These are phyloP conservation scores for Gadus macrocephalus DNA, from an alignment of 2,113 vertebrate species.

Conservation along the genomic window DNA sequence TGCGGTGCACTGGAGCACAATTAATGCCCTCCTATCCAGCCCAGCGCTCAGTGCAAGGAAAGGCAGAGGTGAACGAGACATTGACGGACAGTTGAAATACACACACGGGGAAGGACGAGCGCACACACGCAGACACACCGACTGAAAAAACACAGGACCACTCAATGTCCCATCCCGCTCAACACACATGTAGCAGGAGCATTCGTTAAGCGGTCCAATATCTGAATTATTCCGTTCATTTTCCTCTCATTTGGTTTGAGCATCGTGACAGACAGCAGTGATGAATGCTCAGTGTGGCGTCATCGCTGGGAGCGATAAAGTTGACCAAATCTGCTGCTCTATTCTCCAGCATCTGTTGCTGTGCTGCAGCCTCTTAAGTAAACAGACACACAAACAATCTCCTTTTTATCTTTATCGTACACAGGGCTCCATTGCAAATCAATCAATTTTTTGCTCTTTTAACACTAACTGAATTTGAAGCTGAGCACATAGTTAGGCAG, in stretches of 20 bases:
- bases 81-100: conserved; percentile 35
- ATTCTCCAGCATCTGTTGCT: conserved; percentile 55
- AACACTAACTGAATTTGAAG: too few species aligned
- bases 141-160: conserved; percentile 1
- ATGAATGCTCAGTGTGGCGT: conserved; percentile 24
- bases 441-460: too few species aligned
- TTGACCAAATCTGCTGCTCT: conserved; percentile 51
- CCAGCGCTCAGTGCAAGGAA: conserved; percentile 82
- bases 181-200: conserved; percentile 3
- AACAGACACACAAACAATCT: conserved; percentile 39
- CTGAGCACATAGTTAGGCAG: too few species aligned
- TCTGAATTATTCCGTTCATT: background rate
- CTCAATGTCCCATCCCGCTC: background rate
- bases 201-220: background rate
- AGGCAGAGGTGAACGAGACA: conserved; percentile 80
- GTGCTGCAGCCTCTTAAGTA: conserved; percentile 29
- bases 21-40: conserved; percentile 89
- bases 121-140: conserved; percentile 5
- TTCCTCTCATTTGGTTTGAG: background rate
- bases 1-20: conserved; percentile 83
- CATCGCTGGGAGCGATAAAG: conserved; percentile 41
- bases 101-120: conserved; percentile 3
- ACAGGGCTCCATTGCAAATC: background rate
- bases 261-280: conserved; percentile 5
- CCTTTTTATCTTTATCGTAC: conserved; percentile 21